Conservation (phyloP, 2,113 vertebrate species). For the Lepisosteus oculatus region DNA sequence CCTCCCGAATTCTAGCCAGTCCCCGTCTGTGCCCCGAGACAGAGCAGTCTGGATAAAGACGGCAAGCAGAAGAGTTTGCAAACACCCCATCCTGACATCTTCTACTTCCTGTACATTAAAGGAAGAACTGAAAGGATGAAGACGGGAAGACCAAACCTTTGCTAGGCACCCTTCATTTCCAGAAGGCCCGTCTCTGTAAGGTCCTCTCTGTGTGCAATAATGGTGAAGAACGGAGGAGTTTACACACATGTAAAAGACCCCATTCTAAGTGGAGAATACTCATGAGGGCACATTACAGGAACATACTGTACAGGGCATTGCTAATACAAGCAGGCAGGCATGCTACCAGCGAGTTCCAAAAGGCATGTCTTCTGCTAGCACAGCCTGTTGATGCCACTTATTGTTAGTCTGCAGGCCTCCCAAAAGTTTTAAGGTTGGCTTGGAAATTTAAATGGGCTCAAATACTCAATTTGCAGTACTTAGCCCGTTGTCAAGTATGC, state of each 20-base stretch:
- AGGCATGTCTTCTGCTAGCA: not conserved
- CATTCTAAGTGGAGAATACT: no score
- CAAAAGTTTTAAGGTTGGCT: not conserved
- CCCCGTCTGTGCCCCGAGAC: not conserved
- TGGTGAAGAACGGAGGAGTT: not conserved
- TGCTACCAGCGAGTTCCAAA: not conserved
- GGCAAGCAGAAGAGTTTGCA: not conserved
- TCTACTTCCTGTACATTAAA: not conserved
- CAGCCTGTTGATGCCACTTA: not conserved
- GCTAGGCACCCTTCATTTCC: no score
- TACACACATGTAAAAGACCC: not conserved
- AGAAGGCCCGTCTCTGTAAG: not conserved
- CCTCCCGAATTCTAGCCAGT: not conserved
- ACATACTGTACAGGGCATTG: not conserved
- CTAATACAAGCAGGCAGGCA: not conserved
- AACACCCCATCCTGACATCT: not conserved
- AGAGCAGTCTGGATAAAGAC: not conserved
- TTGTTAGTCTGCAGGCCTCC: constrained; percentile 1
- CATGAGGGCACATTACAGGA: no score
- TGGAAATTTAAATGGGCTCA: constrained; percentile 30
- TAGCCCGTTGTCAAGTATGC: not conserved
- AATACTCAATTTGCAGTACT: constrained; percentile 16
- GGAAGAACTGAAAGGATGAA: not conserved
- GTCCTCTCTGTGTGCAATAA: not conserved
- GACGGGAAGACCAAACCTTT: no score